Conservation (phyloP, 1,140 invertebrate species). For the Rhyzopertha dominica region DNA sequence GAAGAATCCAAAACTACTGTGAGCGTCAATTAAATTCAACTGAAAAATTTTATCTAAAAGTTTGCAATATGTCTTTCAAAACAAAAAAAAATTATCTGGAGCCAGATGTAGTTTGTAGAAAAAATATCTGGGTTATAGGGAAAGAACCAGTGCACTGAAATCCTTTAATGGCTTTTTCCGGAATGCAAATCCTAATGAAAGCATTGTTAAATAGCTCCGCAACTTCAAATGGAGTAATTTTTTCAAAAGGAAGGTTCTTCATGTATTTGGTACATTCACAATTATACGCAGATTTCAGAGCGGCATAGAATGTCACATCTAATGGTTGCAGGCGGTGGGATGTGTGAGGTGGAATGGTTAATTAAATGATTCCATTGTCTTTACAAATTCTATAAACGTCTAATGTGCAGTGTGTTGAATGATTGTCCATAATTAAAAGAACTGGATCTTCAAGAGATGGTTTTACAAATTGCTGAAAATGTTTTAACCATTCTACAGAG, state of each 20-base stretch:
- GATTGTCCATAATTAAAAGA: slow-evolving; percentile 37
- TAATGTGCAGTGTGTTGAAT: slow-evolving; percentile 29
- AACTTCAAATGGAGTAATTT: slow-evolving; percentile 24
- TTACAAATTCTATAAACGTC: slow-evolving; percentile 27
- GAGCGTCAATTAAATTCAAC: too few relatives aligned
- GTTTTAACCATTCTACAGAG: slow-evolving; percentile 36
- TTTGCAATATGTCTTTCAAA: too few relatives aligned
- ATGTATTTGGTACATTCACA: slow-evolving; percentile 28
- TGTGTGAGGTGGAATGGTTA: slow-evolving; percentile 38
- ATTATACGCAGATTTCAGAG: slow-evolving; percentile 40
- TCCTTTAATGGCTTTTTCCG: slow-evolving; percentile 20
- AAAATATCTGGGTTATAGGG: slow-evolving; percentile 34
- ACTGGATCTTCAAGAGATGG: slow-evolving; percentile 34
- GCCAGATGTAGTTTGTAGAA: too few relatives aligned
- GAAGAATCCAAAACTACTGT: too few relatives aligned
- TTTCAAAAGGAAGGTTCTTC: slow-evolving; percentile 9
- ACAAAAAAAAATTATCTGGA: too few relatives aligned
- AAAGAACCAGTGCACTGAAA: slow-evolving; percentile 31
- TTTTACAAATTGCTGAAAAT: slow-evolving; percentile 39
- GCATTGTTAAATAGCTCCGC: slow-evolving; percentile 24
- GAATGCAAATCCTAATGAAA: slow-evolving; percentile 14
- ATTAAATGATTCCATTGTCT: slow-evolving; percentile 32
- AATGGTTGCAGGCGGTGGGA: slow-evolving; percentile 42
- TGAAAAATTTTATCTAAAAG: too few relatives aligned
- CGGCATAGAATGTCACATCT: slow-evolving; percentile 36